Evolutionary conservation across 2,888 invertebrate species (phyloP).

Genomic region (Plemyria rubiginata): DNA sequence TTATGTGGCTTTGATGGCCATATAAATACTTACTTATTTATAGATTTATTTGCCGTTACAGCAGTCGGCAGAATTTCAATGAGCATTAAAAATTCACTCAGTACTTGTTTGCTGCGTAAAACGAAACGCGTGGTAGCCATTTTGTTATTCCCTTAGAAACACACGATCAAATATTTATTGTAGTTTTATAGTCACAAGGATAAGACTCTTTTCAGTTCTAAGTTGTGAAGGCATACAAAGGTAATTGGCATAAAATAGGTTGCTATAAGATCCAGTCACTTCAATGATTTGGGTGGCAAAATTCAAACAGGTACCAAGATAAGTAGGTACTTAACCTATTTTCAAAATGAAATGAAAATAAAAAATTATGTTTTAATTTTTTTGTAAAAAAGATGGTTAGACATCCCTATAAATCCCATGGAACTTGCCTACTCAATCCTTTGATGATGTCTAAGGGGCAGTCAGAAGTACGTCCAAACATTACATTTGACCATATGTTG

Average conservation of each 20-base stretch:
- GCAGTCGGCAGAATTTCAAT: constrained; percentile 46
- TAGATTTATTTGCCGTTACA: constrained; percentile 45
- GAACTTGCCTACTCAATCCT: neutral
- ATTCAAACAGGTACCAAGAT: too few relatives aligned
- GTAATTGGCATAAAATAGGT: neutral
- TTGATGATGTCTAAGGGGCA: neutral
- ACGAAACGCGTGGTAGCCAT: constrained; percentile 40
- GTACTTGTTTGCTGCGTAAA: constrained; percentile 36
- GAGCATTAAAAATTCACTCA: constrained; percentile 46
- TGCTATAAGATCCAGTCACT: neutral
- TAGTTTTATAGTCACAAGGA: neutral
- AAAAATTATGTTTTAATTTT: too few relatives aligned
- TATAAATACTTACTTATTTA: constrained; percentile 39
- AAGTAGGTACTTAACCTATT: too few relatives aligned
- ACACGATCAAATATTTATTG: constrained; percentile 14
- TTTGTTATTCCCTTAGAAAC: constrained; percentile 44
- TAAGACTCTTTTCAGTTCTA: neutral
- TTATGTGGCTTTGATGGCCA: constrained; percentile 26
- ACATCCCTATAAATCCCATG: neutral
- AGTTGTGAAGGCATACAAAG: neutral
- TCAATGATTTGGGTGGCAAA: too few relatives aligned
- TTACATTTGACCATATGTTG: too few relatives aligned
- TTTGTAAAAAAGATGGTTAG: too few relatives aligned
- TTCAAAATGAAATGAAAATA: too few relatives aligned
- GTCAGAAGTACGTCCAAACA: too few relatives aligned